Evolutionary conservation across 1,140 invertebrate genomes (phyloP).

Genomic region (Oryctes rhinoceros): DNA sequence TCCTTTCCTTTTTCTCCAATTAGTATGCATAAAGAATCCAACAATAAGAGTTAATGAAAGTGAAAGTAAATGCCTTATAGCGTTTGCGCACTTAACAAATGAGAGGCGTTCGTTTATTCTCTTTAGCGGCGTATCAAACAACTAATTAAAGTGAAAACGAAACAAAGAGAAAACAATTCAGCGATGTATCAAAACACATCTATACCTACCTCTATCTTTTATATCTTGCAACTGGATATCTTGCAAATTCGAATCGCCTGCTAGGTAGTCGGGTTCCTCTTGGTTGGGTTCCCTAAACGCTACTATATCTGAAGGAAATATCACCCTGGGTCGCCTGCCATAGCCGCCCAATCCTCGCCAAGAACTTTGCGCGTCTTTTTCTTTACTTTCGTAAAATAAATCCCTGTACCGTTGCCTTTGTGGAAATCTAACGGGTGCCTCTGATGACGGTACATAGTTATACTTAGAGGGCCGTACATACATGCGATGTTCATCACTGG

Average conservation of each 20-base stretch:
- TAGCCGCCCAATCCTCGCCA: slow-evolving; percentile 49
- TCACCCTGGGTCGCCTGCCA: slow-evolving; percentile 57
- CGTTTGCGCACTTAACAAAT: background rate
- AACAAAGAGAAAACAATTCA: background rate
- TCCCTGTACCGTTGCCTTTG: slow-evolving; percentile 22
- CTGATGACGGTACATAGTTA: background rate
- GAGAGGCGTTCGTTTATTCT: background rate
- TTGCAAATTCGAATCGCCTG: slow-evolving; percentile 57
- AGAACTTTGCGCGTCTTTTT: slow-evolving; percentile 10
- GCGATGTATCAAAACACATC: background rate
- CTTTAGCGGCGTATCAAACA: background rate
- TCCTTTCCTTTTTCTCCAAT: background rate
- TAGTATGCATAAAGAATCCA: slow-evolving; percentile 6
- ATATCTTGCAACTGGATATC: slow-evolving; percentile 57
- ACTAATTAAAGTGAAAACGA: slow-evolving; percentile 18
- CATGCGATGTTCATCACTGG: slow-evolving; percentile 13
- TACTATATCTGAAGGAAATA: slow-evolving; percentile 60
- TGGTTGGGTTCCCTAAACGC: slow-evolving; percentile 56
- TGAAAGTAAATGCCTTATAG: slow-evolving; percentile 18
- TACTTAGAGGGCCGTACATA: slow-evolving; percentile 21
- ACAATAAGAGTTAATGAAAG: slow-evolving; percentile 9
- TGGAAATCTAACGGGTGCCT: slow-evolving; percentile 11
- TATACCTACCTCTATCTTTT: slow-evolving; percentile 56
- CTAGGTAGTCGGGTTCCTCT: slow-evolving; percentile 57
- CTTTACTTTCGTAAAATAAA: slow-evolving; percentile 30